Base-by-base conservation (phyloP, 2,888 invertebrate species). In the Noctua fimbriata region DNA sequence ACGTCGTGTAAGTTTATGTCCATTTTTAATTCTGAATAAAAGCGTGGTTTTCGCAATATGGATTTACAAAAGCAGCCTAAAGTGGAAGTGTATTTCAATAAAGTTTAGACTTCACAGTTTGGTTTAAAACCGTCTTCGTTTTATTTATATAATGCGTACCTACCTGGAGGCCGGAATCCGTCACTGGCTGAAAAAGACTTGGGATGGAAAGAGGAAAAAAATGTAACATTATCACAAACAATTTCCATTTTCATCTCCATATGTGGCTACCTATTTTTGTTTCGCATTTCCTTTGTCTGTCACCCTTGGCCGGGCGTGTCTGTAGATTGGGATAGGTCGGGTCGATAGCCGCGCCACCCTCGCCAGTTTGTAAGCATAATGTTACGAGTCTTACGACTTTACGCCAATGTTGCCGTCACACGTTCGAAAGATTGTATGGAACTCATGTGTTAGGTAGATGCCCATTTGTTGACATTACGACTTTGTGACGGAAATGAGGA, bases 321-420 rank as follows among this genome's bases (percentile, higher is more conserved):
- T 90, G 83, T 88, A 88, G 89, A 93, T 95, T 95, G 93, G 93
- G 95, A 92, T 94, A 95, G 95, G 95, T 95, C 94, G 92, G 90
- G 92, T 94, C 94, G 94, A 94, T 94, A 93, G 72, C 83, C 72
- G 79, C 82, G 84, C 80, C 83, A 87, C 87, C 89, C 89, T 83
- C 83, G 66, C 32, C 72, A 69, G 65, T 81, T 84, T 75, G 78
- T 83, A 77, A 82, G 78, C 78, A 71, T 85, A 82, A 87, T 69
- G 79, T 78, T 83, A 87, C 82, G 78, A 81, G 80, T 65, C 73
- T 82, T 81, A 84, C 81, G 77, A 85, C 69, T 81, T 85, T 73
- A 76, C 82, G 66, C 74, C 81, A 75, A 86, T 85, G 76, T 85
- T 63, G 24, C 32, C 47, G 60, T 73, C 73, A 71, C 86, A 88